Evolutionary conservation across 2,888 invertebrate species (phyloP).

Genomic region (Tiliacea citrago): DNA sequence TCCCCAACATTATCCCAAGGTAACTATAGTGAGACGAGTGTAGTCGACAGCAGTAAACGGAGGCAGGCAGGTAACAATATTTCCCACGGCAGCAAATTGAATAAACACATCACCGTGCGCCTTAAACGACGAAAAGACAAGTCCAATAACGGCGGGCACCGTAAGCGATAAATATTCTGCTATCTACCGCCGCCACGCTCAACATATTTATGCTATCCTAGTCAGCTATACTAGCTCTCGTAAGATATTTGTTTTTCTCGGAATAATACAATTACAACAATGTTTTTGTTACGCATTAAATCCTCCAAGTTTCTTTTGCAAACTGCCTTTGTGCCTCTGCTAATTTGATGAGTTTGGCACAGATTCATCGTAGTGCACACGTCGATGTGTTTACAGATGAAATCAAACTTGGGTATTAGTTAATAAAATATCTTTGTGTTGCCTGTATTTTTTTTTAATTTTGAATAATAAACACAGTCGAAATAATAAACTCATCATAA

Average conservation of each 20-base stretch:
- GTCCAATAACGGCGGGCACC: slow-evolving; percentile 84
- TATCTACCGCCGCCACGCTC: slow-evolving; percentile 77
- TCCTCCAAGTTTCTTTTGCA: slow-evolving; percentile 49
- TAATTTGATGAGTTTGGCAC: slow-evolving; percentile 42
- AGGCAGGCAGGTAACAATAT: slow-evolving; percentile 85
- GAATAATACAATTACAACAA: slow-evolving; percentile 63
- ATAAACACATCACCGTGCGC: slow-evolving; percentile 88
- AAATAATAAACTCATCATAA: slow-evolving; percentile 62
- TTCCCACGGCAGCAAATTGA: slow-evolving; percentile 87
- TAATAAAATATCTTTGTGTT: background rate
- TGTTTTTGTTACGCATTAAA: slow-evolving; percentile 57
- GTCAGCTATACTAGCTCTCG: slow-evolving; percentile 75
- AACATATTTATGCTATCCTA: slow-evolving; percentile 80
- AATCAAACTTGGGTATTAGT: background rate
- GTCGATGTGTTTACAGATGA: background rate
- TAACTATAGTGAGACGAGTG: slow-evolving; percentile 67
- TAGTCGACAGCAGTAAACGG: slow-evolving; percentile 76
- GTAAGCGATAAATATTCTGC: slow-evolving; percentile 85
- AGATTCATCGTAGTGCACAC: slow-evolving; percentile 6
- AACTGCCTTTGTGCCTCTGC: slow-evolving; percentile 35
- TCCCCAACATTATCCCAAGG: slow-evolving; percentile 48
- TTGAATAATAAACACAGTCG: slow-evolving; percentile 26
- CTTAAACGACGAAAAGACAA: slow-evolving; percentile 89
- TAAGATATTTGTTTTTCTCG: slow-evolving; percentile 74
- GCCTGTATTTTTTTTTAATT: too few relatives aligned